phyloP scores from a whole-genome alignment of 2,113 vertebrate species.

The Oreochromis aureus region DNA sequence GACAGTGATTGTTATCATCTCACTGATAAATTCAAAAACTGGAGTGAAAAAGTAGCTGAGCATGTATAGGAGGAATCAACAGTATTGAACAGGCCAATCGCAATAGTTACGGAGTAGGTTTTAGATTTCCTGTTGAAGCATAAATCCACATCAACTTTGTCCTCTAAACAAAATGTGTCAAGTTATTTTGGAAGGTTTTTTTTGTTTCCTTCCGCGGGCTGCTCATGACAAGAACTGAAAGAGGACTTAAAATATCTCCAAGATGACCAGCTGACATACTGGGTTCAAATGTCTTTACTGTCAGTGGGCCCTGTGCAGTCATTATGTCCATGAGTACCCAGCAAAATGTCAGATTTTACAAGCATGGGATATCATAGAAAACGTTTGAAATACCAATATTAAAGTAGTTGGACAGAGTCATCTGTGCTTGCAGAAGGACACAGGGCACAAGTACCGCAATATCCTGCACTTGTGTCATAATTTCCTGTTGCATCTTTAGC shows the following conservation, averaged over 20 bases:
- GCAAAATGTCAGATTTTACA: neutral
- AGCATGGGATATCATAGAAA: neutral
- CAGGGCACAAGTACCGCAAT: neutral
- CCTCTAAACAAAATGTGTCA: neutral
- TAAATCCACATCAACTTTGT: neutral
- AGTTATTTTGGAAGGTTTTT: neutral
- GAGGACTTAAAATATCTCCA: neutral
- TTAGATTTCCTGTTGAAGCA: neutral
- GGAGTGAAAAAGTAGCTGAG: neutral
- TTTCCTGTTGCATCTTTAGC: neutral
- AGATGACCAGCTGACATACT: neutral
- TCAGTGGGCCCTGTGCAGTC: neutral
- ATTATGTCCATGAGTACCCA: fast-evolving
- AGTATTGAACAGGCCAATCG: neutral
- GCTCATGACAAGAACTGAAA: neutral
- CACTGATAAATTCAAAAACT: neutral
- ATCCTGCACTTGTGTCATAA: neutral
- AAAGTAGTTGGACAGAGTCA: neutral
- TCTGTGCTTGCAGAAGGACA: neutral
- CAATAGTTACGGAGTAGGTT: neutral
- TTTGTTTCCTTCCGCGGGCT: neutral
- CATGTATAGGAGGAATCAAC: neutral
- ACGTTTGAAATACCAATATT: neutral
- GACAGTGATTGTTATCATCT: neutral
- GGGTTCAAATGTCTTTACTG: neutral